Conservation (phyloP, 2,888 invertebrate genomes). For the Protonemura montana region DNA sequence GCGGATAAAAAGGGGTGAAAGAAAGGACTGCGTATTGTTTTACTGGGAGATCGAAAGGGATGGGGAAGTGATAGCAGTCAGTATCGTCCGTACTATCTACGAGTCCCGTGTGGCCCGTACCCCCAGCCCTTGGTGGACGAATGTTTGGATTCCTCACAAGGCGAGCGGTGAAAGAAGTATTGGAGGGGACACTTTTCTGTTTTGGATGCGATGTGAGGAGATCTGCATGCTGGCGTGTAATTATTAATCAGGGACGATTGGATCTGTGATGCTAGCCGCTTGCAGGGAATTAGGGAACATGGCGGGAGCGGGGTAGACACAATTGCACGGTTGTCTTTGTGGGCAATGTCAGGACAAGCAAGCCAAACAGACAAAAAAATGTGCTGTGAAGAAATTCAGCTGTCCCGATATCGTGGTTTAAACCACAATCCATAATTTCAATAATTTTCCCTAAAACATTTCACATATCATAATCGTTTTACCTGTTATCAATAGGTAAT, state of each 20-base stretch:
- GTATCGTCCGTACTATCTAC: conserved; percentile 39
- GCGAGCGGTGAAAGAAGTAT: conserved; percentile 7
- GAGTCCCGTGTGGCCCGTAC: neutral
- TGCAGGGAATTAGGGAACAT: no score
- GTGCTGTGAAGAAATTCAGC: no score
- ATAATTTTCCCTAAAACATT: no score
- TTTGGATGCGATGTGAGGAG: neutral
- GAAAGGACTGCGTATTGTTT: conserved; percentile 40
- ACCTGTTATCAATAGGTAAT: no score
- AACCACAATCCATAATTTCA: no score
- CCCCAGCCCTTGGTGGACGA: conserved; percentile 31
- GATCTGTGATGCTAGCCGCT: neutral
- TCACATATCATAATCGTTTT: no score
- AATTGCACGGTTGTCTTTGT: no score
- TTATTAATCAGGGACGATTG: neutral
- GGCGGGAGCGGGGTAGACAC: no score
- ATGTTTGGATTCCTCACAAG: conserved; percentile 37
- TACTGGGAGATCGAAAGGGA: conserved; percentile 14
- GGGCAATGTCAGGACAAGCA: no score
- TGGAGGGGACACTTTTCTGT: conserved; percentile 21
- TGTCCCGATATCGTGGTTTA: no score
- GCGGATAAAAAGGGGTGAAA: conserved; percentile 33
- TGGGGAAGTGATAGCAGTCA: conserved; percentile 29
- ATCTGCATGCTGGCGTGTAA: neutral
- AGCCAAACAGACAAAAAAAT: no score